Evolutionary conservation across 2,797 vertebrate genomes (phyloP).

Genomic region (Brachymystax lenok): DNA sequence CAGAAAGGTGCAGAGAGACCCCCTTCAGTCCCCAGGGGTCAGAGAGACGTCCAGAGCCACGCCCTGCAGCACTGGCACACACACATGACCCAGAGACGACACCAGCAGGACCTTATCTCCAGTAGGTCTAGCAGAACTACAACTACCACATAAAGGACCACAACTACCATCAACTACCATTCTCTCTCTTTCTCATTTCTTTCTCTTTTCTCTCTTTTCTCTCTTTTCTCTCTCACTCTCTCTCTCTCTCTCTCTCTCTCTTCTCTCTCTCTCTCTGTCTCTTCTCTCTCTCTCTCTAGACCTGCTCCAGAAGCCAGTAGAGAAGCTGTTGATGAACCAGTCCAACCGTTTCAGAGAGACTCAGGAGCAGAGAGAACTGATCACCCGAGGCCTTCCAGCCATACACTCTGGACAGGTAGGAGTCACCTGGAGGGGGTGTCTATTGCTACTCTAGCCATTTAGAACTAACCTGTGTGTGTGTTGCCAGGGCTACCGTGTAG

Average conservation of each 20-base stretch:
- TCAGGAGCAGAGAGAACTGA: slow-evolving; percentile 80
- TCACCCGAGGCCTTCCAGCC: slow-evolving; percentile 74
- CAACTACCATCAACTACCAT: neutral
- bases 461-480: neutral
- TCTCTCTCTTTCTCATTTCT: neutral
- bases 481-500: slow-evolving; percentile 74
- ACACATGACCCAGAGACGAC: slow-evolving; percentile 75
- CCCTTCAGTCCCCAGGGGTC: slow-evolving; percentile 26
- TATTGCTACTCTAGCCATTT: neutral
- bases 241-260: neutral
- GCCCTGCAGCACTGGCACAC: slow-evolving; percentile 84
- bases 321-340: slow-evolving; percentile 83
- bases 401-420: slow-evolving; percentile 78
- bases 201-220: too few relatives aligned
- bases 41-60: slow-evolving; percentile 65
- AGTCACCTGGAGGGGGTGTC: neutral
- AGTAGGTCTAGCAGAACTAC: slow-evolving; percentile 66
- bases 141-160: neutral
- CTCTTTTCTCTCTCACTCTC: neutral
- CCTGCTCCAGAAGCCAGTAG: slow-evolving; percentile 76
- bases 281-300: slow-evolving; percentile 52
- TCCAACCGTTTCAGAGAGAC: slow-evolving; percentile 76
- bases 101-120: slow-evolving; percentile 80
- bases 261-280: neutral
- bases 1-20: slow-evolving; percentile 20